Base-by-base conservation (phyloP, 2,797 vertebrate species). In the Periophthalmus magnuspinnatus region DNA sequence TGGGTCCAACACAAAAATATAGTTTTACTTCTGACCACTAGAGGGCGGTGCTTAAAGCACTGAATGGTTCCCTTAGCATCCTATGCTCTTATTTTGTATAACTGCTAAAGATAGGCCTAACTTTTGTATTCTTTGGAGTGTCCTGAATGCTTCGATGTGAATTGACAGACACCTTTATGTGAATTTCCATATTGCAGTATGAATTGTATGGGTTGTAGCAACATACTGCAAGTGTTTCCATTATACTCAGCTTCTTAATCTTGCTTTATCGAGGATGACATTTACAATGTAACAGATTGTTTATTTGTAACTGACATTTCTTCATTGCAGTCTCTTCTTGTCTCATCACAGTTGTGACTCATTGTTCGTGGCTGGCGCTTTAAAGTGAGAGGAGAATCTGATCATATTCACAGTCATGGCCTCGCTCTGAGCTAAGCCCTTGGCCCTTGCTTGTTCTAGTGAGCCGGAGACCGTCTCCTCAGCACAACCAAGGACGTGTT, bases 351-450 rank as follows among this genome's bases (percentile, higher is more conserved):
- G 69, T 72, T 19, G 69, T 89, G 82, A 81, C 68, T 86, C 80
- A 75, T 72, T 33, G 19, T 72, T 81, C 16, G n/a, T 75, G 52
- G 76, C 58, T 68, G 56, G 71, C 48, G 45, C 66, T 63, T 81
- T 24, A 24, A 65, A 21, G n/a, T n/a, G 16, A 54, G 59, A 54
- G 16, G 38, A 63, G 69, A 77, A 66, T 11, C 5, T 22, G 45
- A 77, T 74, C 64, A 67, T 81, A 82, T 84, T 88, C 71, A 74
- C 74, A 74, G 72, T 72, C 72, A 69, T 72, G 79, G 72, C 77
- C 82, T 75, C 80, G 76, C 71, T 32, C 76, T 80, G 73, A 69
- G 66, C 66, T 75, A 79, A 86, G 81, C 70, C 76, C 75, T 67
- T 75, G 70, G 65, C 77, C 78, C 71, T 69, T 17, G 19, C 54